Base-by-base conservation (phyloP, 2,797 vertebrate species). In the Garrulus glandarius region DNA sequence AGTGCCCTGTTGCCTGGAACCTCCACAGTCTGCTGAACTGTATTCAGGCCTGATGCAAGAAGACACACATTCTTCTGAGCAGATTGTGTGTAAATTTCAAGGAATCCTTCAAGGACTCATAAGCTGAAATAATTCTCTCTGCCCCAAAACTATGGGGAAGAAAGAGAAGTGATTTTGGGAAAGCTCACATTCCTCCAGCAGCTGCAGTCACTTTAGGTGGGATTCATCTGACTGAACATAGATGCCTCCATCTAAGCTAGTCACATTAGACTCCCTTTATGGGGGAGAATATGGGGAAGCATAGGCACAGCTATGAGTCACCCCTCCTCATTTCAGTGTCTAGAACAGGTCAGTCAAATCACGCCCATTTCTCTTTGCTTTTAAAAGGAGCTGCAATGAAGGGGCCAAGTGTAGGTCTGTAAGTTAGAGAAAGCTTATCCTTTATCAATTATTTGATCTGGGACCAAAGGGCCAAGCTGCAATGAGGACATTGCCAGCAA, bases 141-240 rank as follows among this genome's bases (percentile, higher is more conserved):
- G 61, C 72, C 87, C 92, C 84, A 95, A 93, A 95, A 89, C 72
- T 93, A 63, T 71, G 60, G 82, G 84, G 93, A 96, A 80, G 82
- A 91, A 96, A 95, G 81, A 79, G 81, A 93, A 95, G 26, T 2
- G 9, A 89, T 89, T 94, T 87, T 79, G 79, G 67, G 65, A 93
- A 92, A 89, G 53, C 78, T 95, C 91, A 71, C 36, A 75, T 92
- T 96, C 69, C 84, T 93, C 71, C 60, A 78, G 95, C 95, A 96
- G 89, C 95, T 97, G 95, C 92, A 94, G 69, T 68, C 84, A 4
- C 68, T 90, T 92, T 90, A 83, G 92, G 83, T 95, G 93, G 95
- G 93, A 92, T 95, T 95, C 88, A 86, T 95, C 87, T 90, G 87
- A 90, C 85, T 90, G 81, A 95, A 92, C 83, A 86, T 20, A 83